These are phyloP conservation scores for Mormyrops boulengeri DNA, from an alignment of 2,797 vertebrate species.

Conservation along the genomic window DNA sequence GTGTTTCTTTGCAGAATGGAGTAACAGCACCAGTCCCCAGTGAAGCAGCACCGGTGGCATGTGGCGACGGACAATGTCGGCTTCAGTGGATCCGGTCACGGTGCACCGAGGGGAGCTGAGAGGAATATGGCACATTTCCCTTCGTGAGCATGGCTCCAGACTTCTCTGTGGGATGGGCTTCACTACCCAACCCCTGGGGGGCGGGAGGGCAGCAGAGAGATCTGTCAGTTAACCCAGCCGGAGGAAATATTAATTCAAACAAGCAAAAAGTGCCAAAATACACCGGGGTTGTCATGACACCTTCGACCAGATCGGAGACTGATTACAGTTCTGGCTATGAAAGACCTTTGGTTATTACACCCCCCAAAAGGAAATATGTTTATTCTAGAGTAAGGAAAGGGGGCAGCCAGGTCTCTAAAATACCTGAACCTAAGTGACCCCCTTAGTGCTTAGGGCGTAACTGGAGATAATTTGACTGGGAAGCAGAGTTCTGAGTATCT, in stretches of 20 bases:
- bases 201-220: conserved; percentile 22
- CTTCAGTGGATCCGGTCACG: conserved; percentile 18
- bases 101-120: conserved; percentile 38
- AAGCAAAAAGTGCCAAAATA: conserved; percentile 30
- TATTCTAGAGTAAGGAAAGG: conserved; percentile 22
- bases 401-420: conserved; percentile 14
- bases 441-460: not conserved
- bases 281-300: conserved; percentile 46
- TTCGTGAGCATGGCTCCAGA: conserved; percentile 40
- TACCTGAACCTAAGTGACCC: conserved; percentile 16
- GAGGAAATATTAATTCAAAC: conserved; percentile 45
- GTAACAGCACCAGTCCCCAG: not conserved
- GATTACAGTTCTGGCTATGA: conserved; percentile 25
- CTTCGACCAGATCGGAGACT: conserved; percentile 46
- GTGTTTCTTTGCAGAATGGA: not conserved
- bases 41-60: not conserved
- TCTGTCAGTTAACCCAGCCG: conserved; percentile 32
- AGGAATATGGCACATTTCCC: conserved; percentile 50
- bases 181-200: conserved; percentile 29
- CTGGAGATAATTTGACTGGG: conserved; percentile 17
- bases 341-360: conserved; percentile 2
- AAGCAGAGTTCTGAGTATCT: conserved; percentile 8
- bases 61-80: not conserved
- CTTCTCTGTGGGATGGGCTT: conserved; percentile 34
- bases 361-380: conserved; percentile 12